These are phyloP conservation scores for Oxyscelio sp. DNA, from an alignment of 2,888 invertebrate genomes.

Conservation along the genomic window DNA sequence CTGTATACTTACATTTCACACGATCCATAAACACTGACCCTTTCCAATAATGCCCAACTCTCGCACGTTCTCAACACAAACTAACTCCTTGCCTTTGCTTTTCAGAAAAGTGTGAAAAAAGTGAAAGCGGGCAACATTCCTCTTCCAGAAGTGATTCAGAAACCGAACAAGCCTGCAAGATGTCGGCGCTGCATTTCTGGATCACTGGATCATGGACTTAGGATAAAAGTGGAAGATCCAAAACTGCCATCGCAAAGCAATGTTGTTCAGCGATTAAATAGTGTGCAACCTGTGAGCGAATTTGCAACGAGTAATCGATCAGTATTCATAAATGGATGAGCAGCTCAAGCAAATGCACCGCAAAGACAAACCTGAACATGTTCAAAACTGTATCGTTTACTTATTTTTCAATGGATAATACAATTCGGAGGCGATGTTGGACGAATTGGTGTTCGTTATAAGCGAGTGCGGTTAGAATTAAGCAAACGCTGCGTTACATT, in stretches of 20 bases:
- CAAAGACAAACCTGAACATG: conserved; percentile 80
- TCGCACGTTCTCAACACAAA: too few relatives aligned
- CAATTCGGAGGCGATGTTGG: conserved; percentile 80
- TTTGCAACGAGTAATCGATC: conserved; percentile 73
- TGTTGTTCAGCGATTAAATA: conserved; percentile 45
- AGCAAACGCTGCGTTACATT: conserved; percentile 55
- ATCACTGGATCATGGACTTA: too few relatives aligned
- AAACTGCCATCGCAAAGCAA: too few relatives aligned
- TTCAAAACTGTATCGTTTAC: conserved; percentile 83
- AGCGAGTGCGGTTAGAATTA: conserved; percentile 77
- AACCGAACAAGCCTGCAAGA: conserved; percentile 74
- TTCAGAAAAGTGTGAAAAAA: conserved; percentile 57
- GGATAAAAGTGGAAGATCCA: too few relatives aligned
- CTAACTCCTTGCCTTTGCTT: conserved; percentile 25
- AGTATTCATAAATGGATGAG: conserved; percentile 85
- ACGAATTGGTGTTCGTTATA: conserved; percentile 71
- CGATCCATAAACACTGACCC: too few relatives aligned
- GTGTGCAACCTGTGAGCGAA: conserved; percentile 56
- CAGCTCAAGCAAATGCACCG: conserved; percentile 82
- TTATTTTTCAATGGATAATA: conserved; percentile 86
- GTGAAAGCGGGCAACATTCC: conserved; percentile 63
- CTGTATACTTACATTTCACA: too few relatives aligned
- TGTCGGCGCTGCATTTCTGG: conserved; percentile 84
- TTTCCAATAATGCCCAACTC: too few relatives aligned
- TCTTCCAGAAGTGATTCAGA: conserved; percentile 28